Conservation (phyloP, 2,888 invertebrate genomes). For the Lepidonotus clava region DNA sequence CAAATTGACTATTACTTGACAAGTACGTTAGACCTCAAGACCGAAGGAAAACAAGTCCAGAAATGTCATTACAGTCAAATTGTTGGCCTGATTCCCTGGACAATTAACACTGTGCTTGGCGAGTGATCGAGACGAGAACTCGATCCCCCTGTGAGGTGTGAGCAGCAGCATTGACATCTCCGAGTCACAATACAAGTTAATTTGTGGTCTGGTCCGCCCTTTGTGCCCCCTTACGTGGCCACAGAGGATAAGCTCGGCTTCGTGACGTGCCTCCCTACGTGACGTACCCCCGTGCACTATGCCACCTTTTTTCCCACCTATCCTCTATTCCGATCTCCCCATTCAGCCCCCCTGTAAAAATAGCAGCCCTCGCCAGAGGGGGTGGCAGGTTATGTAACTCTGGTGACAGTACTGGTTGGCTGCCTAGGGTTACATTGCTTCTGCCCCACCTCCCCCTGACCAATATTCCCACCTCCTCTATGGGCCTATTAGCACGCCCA, state of each 20-base stretch:
- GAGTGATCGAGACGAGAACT: no score
- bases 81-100: no score
- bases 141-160: neutral
- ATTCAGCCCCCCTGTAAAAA: constrained; percentile 36
- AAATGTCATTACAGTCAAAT: no score
- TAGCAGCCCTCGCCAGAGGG: neutral
- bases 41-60: no score
- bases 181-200: constrained; percentile 40
- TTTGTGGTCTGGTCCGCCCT: neutral
- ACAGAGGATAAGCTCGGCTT: constrained; percentile 9
- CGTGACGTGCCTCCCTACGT: constrained; percentile 12
- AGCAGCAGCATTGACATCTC: neutral
- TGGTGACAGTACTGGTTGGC: constrained; percentile 12
- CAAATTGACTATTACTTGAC: no score
- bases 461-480: neutral
- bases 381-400: constrained; percentile 15
- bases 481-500: constrained; percentile 1
- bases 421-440: neutral
- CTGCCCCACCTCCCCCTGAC: neutral
- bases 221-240: neutral
- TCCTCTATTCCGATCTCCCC: neutral
- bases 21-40: no score
- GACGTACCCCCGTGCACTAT: constrained; percentile 29
- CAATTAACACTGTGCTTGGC: neutral
- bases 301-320: constrained; percentile 32